A percentile compares a stretch with the other conserved stretches of the same genome.
Evolutionary conservation across 2,113 vertebrate species (phyloP).

Genomic region (Hippopotamus amphibius): DNA sequence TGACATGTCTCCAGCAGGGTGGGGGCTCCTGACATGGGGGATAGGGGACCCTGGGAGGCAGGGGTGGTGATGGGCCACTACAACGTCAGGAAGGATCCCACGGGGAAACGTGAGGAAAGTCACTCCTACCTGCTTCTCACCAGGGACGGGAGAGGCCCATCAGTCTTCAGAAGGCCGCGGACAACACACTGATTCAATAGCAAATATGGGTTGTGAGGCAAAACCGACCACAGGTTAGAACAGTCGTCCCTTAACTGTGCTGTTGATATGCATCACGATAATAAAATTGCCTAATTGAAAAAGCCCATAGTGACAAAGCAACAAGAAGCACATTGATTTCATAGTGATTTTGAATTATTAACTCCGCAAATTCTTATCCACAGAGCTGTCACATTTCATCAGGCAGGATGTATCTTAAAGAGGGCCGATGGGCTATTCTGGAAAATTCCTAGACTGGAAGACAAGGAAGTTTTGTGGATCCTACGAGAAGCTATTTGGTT

Average conservation of each 20-base stretch:
- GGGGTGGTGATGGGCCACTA: neutral
- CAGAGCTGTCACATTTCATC: conserved; percentile 18
- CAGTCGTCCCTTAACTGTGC: conserved; percentile 1
- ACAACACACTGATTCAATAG: conserved; percentile 39
- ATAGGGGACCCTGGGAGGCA: neutral
- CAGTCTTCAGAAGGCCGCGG: conserved; percentile 27
- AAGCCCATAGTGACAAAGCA: conserved; percentile 65
- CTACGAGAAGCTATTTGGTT: neutral
- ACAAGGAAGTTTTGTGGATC: neutral
- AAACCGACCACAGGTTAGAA: conserved; percentile 57
- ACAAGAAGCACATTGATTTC: conserved; percentile 61
- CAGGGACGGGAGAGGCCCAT: neutral
- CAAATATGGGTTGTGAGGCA: conserved; percentile 58
- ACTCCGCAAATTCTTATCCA: conserved; percentile 24
- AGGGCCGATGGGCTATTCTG: neutral
- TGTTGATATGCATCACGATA: conserved; percentile 59
- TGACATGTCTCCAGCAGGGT: neutral
- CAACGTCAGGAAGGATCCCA: neutral
- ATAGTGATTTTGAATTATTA: conserved; percentile 51
- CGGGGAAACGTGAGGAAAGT: neutral
- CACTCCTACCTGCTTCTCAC: neutral
- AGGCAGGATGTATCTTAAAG: neutral
- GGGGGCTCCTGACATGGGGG: neutral
- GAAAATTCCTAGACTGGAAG: neutral
- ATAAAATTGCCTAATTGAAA: conserved; percentile 76